Base-by-base conservation (phyloP, 2,113 vertebrate genomes). In the Ranitomeya variabilis region DNA sequence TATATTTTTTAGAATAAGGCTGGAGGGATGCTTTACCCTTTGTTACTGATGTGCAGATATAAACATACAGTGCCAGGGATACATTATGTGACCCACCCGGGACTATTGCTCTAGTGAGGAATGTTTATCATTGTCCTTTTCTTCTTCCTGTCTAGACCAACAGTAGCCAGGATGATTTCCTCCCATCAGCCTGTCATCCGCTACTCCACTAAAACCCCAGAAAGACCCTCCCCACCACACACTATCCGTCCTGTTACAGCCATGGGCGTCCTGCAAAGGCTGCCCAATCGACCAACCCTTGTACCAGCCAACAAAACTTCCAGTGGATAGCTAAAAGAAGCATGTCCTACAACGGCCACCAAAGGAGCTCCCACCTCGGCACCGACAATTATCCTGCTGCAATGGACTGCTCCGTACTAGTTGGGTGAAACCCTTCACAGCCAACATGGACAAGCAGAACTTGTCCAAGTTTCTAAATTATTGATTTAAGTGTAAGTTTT, bases 241-340 rank as follows among this genome's bases (percentile, higher is more conserved):
- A 0, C 73, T 0, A 23, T 86, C 77, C 93, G 91, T 26, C 93
- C 93, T 62, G 92, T 93, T 90, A 93, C 94, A 23, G 91, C 94
- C 80, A 91, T 74, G 31, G 92, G 94, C 3, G 60, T 89, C 23
- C 90, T 96, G 8, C 95, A 93, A 91, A 93, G 93, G n/a, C 89
- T 93, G 37, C 92, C 93, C 54, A 91, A 66, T 88, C 92, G 92
- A 78, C 89, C 90, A 21, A 11, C 59, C 9, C 89, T 92, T 74
- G 90, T 91, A 31, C 80, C 91, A 90, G 69, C 91, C 89, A 92
- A 91, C 90, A 91, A 90, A 90, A 90, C 89, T 59, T 90, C 79
- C 19, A 14, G 0, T 10, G 73, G 59, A 23, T 92, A 93, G 89
- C 85, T 91, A 89, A 60, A 23, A 71, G 2, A 18, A 52, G 21